Conservation (phyloP, 2,113 vertebrate genomes). For the Amblyornis subalaris region DNA sequence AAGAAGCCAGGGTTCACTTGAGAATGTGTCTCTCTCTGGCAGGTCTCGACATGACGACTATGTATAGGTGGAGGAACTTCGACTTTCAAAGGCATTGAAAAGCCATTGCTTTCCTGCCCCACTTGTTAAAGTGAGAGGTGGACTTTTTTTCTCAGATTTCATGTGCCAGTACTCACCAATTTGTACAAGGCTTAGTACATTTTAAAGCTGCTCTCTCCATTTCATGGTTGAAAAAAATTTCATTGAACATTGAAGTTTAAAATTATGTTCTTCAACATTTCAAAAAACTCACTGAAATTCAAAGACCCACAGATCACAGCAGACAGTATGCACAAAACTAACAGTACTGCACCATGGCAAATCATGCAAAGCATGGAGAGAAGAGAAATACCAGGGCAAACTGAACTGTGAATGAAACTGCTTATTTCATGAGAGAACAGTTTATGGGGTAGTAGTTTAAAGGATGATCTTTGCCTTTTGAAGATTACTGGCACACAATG, state of each 20-base stretch:
- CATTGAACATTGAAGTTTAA: slow-evolving; percentile 75
- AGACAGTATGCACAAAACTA: slow-evolving; percentile 74
- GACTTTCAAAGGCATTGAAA: slow-evolving; percentile 74
- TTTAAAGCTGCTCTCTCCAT: slow-evolving; percentile 95
- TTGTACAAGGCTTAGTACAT: slow-evolving; percentile 86
- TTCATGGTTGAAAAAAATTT: slow-evolving; percentile 82
- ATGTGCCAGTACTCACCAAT: slow-evolving; percentile 99
- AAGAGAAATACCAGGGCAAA: slow-evolving; percentile 87
- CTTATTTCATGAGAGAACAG: slow-evolving; percentile 89
- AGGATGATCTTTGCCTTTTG: slow-evolving; percentile 96
- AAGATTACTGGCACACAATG: slow-evolving; percentile 99
- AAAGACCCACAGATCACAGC: slow-evolving; percentile 82
- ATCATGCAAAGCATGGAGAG: slow-evolving; percentile 90
- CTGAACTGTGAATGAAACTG: slow-evolving; percentile 85
- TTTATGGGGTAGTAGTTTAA: slow-evolving; percentile 79
- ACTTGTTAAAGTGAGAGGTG: slow-evolving; percentile 82
- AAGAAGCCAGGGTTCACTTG: slow-evolving; percentile 98
- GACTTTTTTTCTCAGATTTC: slow-evolving; percentile 74
- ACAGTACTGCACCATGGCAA: slow-evolving; percentile 86
- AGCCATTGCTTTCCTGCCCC: slow-evolving; percentile 81
- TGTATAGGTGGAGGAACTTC: slow-evolving; percentile 96
- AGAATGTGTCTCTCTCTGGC: slow-evolving; percentile 96
- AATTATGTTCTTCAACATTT: slow-evolving; percentile 79
- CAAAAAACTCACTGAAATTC: slow-evolving; percentile 84
- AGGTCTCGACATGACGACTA: slow-evolving; percentile 99